These are phyloP conservation scores for Amphipoea oculea DNA, from an alignment of 2,888 invertebrate genomes.

Conservation along the genomic window DNA sequence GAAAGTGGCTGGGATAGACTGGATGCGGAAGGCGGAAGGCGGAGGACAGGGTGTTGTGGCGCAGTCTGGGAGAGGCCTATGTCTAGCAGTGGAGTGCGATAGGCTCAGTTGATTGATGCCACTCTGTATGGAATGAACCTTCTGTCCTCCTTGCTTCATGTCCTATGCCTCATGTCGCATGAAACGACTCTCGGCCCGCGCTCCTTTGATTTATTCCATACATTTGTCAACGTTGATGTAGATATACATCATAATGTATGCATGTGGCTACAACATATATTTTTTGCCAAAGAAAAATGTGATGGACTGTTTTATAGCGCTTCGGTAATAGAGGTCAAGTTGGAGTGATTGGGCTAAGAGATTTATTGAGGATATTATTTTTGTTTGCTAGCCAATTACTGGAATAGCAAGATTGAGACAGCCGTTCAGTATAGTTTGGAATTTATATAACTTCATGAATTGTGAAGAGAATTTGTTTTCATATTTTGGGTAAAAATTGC, in stretches of 20 bases:
- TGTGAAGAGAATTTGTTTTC: neutral
- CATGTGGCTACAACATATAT: conserved; percentile 76
- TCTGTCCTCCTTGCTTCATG: conserved; percentile 6
- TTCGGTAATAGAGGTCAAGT: conserved; percentile 77
- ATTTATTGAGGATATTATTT: conserved; percentile 62
- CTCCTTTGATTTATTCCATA: conserved; percentile 82
- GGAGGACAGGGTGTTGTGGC: neutral
- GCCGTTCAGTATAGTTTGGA: conserved; percentile 14
- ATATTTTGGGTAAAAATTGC: neutral
- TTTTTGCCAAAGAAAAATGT: conserved; percentile 76
- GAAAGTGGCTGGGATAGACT: too few relatives aligned
- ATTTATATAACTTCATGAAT: conserved; percentile 20
- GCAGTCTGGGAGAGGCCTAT: neutral
- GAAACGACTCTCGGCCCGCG: conserved; percentile 75
- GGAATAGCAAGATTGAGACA: conserved; percentile 19
- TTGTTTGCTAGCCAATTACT: conserved; percentile 63
- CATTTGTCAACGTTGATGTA: conserved; percentile 83
- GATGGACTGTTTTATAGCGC: conserved; percentile 72
- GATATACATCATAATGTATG: conserved; percentile 80
- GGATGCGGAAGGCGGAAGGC: neutral
- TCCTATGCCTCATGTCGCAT: conserved; percentile 65
- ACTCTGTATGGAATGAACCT: conserved; percentile 25
- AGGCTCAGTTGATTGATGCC: neutral
- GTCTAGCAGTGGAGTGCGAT: neutral
- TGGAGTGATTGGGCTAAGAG: conserved; percentile 72